phyloP scores from a whole-genome alignment of 2,113 vertebrate genomes.

The Saimiri boliviensis region DNA sequence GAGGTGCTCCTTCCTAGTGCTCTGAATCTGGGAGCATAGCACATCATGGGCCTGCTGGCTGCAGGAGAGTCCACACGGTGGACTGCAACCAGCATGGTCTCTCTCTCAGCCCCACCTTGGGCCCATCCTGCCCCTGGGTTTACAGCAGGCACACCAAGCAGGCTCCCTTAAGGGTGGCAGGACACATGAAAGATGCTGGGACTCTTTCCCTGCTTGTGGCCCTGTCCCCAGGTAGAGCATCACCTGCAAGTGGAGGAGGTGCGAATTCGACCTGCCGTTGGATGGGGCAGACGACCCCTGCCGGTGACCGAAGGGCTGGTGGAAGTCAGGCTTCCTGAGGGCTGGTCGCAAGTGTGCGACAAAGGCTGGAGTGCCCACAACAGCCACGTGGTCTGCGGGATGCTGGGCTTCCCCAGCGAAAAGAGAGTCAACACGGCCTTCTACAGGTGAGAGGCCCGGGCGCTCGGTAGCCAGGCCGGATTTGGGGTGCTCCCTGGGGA shows the following conservation, averaged over 20 bases:
- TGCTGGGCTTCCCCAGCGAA: constrained; percentile 96
- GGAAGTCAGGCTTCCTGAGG: constrained; percentile 89
- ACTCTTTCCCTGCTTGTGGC: not conserved
- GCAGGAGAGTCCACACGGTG: not conserved
- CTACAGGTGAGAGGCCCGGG: constrained; percentile 90
- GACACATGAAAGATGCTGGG: not conserved
- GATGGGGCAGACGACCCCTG: constrained; percentile 82
- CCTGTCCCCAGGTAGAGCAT: constrained; percentile 85
- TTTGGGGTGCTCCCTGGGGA: not conserved
- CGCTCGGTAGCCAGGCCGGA: not conserved
- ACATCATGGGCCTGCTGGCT: not conserved
- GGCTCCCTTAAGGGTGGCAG: not conserved
- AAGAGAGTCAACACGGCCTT: constrained; percentile 95
- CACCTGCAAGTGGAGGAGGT: constrained; percentile 91
- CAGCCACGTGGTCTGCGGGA: constrained; percentile 94
- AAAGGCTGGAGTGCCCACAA: constrained; percentile 91
- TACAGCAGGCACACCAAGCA: not conserved
- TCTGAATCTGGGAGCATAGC: not conserved
- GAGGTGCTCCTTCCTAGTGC: not conserved
- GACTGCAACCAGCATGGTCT: not conserved
- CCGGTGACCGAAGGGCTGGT: constrained; percentile 93
- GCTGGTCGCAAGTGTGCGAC: constrained; percentile 95
- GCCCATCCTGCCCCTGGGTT: not conserved
- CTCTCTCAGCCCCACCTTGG: not conserved
- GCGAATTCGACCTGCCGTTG: constrained; percentile 88